Evolutionary conservation across 2,113 vertebrate species (phyloP), one percentile per base, ranked within the genome.

Genomic region (Sclerurus mexicanus): DNA sequence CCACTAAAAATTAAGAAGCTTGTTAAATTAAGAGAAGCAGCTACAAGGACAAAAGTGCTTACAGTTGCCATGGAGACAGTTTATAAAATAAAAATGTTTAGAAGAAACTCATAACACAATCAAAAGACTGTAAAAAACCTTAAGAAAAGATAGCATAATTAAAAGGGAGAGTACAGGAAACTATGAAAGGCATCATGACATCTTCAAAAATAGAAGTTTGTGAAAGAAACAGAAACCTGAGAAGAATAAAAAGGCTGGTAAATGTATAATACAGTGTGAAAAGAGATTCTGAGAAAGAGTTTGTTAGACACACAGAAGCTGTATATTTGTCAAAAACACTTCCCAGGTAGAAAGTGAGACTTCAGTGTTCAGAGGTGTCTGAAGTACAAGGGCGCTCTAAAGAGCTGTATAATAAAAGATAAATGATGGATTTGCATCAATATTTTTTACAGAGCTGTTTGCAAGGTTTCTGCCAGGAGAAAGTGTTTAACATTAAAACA

Each of bases 41-140:
- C n/a, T 90, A 83, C 60, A 84, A 72, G 37, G 28, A 88, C 74
- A 80, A 92, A 96, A 90, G 77, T 73, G 58, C n/a, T 92, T 86
- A 62, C 28, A 55, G 85, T 92, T 93, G 14, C 35, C 63, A 92
- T 66, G 75, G 85, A 80, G 47, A 73, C 14, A 35, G 27, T 58
- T 86, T 77, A 83, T 93, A 66, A 90, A 93, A 93, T 76, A 92
- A 86, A 97, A 85, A 88, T 66, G 20, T 56, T 90, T 82, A 69
- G 39, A 92, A 62, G 46, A 90, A 90, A 66, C 15, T 12, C 28
- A 46, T 53, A 62, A 10, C 6, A 8, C 28, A 90, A 30, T 73
- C 33, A 85, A 58, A 80, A 82, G 24, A 40, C 22, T 56, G 20
- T 64, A 22, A 74, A 86, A 91, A 81, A 84, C 14, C 52, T 35